These are phyloP conservation scores for Channa maculata DNA, from an alignment of 2,113 vertebrate genomes.

Conservation along the genomic window DNA sequence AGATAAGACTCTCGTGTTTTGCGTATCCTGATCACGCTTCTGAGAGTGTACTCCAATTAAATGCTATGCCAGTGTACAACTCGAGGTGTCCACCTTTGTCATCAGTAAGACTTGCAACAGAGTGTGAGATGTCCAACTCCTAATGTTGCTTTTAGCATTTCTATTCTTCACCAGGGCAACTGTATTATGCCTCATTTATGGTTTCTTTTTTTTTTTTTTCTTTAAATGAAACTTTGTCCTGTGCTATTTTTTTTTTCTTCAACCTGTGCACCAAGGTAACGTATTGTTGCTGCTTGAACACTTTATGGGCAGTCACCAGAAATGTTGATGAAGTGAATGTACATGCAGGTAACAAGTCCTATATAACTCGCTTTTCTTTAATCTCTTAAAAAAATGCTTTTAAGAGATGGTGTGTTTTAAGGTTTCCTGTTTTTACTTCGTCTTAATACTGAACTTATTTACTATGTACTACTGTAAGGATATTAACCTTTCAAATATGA, in stretches of 20 bases:
- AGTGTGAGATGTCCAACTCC: conserved; percentile 32
- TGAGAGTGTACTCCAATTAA: not conserved
- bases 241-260: not conserved
- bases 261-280: conserved; percentile 29
- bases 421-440: conserved; percentile 36
- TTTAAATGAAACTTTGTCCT: conserved; percentile 3
- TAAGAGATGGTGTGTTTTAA: not conserved
- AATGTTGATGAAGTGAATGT: conserved; percentile 45
- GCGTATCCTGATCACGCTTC: not conserved
- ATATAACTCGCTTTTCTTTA: not conserved
- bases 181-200: conserved; percentile 46
- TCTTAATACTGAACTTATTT: conserved; percentile 37
- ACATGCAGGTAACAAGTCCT: conserved; percentile 22
- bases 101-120: conserved; percentile 43
- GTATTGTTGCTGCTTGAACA: conserved; percentile 43
- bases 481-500: conserved; percentile 16
- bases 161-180: conserved; percentile 23
- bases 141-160: conserved; percentile 32
- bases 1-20: not conserved
- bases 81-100: conserved; percentile 10
- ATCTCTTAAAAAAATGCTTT: conserved; percentile 30
- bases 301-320: conserved; percentile 20
- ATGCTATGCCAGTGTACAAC: conserved; percentile 7
- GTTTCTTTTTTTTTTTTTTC: conserved; percentile 26
- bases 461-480: conserved; percentile 23